These are phyloP conservation scores for Sebastolobus alascanus DNA, from an alignment of 2,797 vertebrate species.

Conservation along the genomic window DNA sequence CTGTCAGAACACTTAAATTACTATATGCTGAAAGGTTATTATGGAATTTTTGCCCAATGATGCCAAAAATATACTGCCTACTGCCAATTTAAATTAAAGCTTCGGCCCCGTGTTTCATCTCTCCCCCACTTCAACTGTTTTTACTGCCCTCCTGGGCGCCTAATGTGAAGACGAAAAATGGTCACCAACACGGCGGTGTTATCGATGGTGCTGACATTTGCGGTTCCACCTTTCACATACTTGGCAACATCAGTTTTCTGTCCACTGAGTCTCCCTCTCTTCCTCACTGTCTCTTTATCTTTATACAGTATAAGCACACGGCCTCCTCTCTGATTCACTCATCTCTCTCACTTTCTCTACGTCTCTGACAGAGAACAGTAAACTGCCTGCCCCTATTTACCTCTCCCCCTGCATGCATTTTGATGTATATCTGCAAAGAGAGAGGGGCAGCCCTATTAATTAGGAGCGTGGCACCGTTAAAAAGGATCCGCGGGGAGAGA, in stretches of 20 bases:
- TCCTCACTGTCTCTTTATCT: not conserved
- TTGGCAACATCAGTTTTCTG: constrained; percentile 54
- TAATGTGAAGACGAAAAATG: constrained; percentile 47
- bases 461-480: constrained; percentile 63
- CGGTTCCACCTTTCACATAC: constrained; percentile 51
- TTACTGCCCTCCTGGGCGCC: constrained; percentile 30
- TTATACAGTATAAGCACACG: constrained; percentile 4
- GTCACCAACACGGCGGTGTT: constrained; percentile 55
- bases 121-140: constrained; percentile 23
- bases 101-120: constrained; percentile 34
- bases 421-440: constrained; percentile 52
- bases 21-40: no score
- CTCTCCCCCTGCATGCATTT: constrained; percentile 41
- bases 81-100: no score
- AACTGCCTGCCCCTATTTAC: constrained; percentile 55
- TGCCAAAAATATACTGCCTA: no score
- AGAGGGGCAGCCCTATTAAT: constrained; percentile 71
- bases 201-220: constrained; percentile 72
- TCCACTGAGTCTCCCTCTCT: constrained; percentile 10
- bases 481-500: constrained; percentile 65
- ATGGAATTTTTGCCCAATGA: no score
- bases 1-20: no score
- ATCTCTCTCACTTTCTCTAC: not conserved
- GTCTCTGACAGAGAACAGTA: constrained; percentile 31
- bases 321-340: constrained; percentile 8